phyloP scores from a whole-genome alignment of 2,797 vertebrate genomes.

The Neomorphus geoffroyi region DNA sequence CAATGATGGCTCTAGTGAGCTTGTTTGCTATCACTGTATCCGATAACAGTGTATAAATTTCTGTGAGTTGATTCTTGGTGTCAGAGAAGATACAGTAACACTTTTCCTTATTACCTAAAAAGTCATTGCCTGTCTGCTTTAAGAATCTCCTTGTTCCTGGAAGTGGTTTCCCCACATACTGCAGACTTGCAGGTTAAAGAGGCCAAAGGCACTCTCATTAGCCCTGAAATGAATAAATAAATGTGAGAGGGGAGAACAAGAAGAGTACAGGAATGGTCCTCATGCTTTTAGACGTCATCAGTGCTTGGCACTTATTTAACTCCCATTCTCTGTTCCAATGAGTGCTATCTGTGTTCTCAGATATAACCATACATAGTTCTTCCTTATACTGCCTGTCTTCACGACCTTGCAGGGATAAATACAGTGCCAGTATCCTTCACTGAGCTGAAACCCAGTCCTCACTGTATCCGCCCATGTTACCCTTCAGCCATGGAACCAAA shows the following conservation, averaged over 20 bases:
- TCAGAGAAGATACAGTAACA: background rate
- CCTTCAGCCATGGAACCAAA: background rate
- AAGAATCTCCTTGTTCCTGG: background rate
- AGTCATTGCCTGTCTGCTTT: background rate
- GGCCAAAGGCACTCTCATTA: background rate
- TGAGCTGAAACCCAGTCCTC: background rate
- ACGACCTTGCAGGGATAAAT: background rate
- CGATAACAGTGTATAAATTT: accelerated
- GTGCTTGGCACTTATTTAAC: background rate
- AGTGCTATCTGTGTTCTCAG: background rate
- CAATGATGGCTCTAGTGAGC: accelerated
- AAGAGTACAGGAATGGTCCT: background rate
- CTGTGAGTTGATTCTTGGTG: background rate
- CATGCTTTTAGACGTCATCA: background rate
- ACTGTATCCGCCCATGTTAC: background rate
- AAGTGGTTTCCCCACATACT: background rate
- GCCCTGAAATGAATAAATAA: background rate
- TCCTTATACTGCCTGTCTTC: background rate
- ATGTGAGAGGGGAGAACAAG: background rate
- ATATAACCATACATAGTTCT: background rate
- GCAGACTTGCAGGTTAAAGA: background rate
- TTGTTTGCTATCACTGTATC: accelerated
- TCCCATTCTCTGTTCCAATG: background rate
- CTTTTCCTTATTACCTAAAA: background rate
- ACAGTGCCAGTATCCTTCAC: background rate